Base-by-base conservation (phyloP, 2,888 invertebrate species). In the Apocheima hispidaria region DNA sequence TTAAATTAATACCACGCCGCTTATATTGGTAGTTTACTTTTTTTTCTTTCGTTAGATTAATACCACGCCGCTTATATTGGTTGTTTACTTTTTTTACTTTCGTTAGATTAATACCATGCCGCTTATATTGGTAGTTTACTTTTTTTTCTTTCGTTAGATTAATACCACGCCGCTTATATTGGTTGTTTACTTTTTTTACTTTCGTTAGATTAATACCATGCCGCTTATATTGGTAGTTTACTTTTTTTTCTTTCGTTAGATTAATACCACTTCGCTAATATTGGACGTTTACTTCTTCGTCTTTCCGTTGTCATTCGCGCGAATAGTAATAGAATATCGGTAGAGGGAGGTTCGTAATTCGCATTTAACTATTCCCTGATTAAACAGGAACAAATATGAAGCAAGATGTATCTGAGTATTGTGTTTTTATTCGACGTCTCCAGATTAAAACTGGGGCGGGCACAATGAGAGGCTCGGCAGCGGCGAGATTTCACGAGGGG, bases 381-480 rank as follows among this genome's bases (percentile, higher is more conserved):
- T 84, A 86, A 86, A 87, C 86, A 77, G 75, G 78, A 82, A 84
- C 81, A 83, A 83, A 82, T 82, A 79, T 73, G 77, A 78, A 81
- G 78, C 75, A 71, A 83, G 83, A 84, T 80, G 82, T 85, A 86
- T 85, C 83, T 80, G 78, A 77, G 83, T 84, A 88, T 88, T 88
- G 88, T 88, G 83, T 83, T 86, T 86, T 84, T 88, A 85, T 89
- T 85, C 84, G 84, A 86, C 84, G 84, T 87, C 87, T 87, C 86
- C 82, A 87, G 91, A 90, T 88, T 89, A 88, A 90, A 91, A 90
- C 82, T 86, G 86, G 87, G 82, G 76, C 86, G 86, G 76, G 81
- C 73, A 86, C 87, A 88, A 88, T 87, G 85, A 86, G 80, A 81
- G 77, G 75, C 74, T 75, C 73, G 79, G 75, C 74, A 78, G 71